Conservation (phyloP, 2,113 vertebrate genomes). For the Onychostruthus taczanowskii region DNA sequence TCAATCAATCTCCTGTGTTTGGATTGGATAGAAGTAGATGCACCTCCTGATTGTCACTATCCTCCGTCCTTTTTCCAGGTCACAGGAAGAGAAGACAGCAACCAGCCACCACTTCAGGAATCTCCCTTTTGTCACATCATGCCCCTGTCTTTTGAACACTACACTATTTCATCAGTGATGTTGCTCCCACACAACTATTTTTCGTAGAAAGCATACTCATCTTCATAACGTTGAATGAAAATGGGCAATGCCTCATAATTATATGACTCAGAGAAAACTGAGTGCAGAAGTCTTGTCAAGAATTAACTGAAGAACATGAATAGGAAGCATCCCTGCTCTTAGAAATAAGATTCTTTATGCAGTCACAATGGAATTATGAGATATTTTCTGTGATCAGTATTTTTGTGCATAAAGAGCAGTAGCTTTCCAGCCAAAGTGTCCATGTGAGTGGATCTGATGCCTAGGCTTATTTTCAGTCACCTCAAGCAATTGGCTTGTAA, state of each 20-base stretch:
- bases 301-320: background rate
- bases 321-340: background rate
- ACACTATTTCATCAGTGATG: fast-evolving
- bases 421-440: background rate
- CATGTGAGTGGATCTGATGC: background rate
- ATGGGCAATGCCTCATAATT: background rate
- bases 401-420: background rate
- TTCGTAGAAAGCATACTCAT: background rate
- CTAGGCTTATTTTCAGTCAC: background rate
- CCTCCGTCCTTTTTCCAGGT: background rate
- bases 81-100: background rate
- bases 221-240: background rate
- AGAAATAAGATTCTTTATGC: background rate
- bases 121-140: background rate
- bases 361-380: background rate
- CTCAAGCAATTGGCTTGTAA: background rate
- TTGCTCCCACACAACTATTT: background rate
- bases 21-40: background rate
- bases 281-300: background rate
- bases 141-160: background rate
- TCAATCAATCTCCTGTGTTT: background rate
- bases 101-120: background rate
- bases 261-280: background rate
- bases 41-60: background rate
- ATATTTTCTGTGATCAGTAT: background rate